Percentiles rank a stretch among this genome's conserved stretches.
These are phyloP conservation scores for Apteryx owenii DNA, from an alignment of 2,113 vertebrate species.

Conservation along the genomic window DNA sequence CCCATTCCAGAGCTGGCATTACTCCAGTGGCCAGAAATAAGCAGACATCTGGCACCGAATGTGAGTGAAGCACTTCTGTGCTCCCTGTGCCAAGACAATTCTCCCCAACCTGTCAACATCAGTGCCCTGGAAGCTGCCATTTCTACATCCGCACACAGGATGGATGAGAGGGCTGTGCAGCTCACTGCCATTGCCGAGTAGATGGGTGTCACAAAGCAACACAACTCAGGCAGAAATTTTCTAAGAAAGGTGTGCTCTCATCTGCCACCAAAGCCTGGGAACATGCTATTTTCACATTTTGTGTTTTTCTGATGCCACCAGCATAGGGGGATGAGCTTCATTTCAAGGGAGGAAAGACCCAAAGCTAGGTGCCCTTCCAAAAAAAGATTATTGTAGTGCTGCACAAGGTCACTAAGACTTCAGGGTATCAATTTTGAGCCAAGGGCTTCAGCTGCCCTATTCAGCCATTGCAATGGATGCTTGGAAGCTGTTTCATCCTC, in stretches of 20 bases:
- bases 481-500: not conserved
- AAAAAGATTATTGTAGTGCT: not conserved
- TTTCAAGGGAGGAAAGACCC: not conserved
- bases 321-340: not conserved
- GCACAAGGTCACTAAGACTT: not conserved
- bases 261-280: not conserved
- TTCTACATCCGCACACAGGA: not conserved
- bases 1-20: not conserved
- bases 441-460: not conserved
- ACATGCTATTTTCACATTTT: not conserved
- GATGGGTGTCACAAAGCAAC: not conserved
- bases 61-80: not conserved
- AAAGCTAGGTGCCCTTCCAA: not conserved
- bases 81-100: constrained; percentile 34
- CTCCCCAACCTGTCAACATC: not conserved
- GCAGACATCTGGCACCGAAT: constrained; percentile 39
- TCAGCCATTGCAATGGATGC: not conserved
- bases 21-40: constrained; percentile 30
- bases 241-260: not conserved
- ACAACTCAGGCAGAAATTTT: not conserved
- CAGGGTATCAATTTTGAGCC: not conserved
- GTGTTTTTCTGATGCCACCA: not conserved
- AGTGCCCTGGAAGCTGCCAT: not conserved
- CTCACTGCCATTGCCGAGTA: not conserved
- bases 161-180: not conserved